These are phyloP conservation scores for Dipodomys merriami DNA, from an alignment of 2,113 vertebrate genomes.

Conservation along the genomic window DNA sequence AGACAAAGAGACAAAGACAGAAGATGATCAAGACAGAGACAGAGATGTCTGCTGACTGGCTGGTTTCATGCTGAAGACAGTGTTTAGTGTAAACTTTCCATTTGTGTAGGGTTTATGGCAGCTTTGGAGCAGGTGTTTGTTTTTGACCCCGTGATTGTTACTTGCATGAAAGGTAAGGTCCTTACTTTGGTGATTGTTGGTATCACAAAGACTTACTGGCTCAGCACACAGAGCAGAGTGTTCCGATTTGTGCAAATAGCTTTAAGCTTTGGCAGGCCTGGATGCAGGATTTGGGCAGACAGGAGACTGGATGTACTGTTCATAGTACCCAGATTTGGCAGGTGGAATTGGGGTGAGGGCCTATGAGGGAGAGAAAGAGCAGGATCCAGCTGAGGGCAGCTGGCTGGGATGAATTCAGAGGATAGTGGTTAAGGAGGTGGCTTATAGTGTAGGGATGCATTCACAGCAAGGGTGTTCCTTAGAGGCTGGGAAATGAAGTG, in stretches of 20 bases:
- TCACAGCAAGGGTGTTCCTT: neutral
- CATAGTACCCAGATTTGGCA: neutral
- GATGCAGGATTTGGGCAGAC: neutral
- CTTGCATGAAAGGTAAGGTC: neutral
- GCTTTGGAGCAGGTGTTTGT: neutral
- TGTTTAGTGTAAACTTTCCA: neutral
- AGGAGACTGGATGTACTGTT: neutral
- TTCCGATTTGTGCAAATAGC: neutral
- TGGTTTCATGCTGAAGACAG: neutral
- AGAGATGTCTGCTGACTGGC: neutral
- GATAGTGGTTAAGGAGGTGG: neutral
- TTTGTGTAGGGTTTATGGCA: neutral
- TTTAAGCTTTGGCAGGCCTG: neutral
- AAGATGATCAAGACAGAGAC: too few species aligned
- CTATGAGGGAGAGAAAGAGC: neutral
- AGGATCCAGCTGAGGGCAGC: neutral
- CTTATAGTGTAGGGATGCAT: neutral
- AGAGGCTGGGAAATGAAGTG: neutral
- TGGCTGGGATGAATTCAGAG: neutral
- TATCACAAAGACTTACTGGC: neutral
- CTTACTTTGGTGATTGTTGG: slow-evolving; percentile 2
- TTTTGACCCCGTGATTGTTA: neutral
- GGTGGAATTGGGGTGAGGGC: neutral
- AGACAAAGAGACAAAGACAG: too few species aligned
- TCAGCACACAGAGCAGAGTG: neutral